Evolutionary conservation across 2,797 vertebrate species (phyloP), one percentile per base, ranked within the genome.

Genomic region (Helicolenus hilgendorfi): DNA sequence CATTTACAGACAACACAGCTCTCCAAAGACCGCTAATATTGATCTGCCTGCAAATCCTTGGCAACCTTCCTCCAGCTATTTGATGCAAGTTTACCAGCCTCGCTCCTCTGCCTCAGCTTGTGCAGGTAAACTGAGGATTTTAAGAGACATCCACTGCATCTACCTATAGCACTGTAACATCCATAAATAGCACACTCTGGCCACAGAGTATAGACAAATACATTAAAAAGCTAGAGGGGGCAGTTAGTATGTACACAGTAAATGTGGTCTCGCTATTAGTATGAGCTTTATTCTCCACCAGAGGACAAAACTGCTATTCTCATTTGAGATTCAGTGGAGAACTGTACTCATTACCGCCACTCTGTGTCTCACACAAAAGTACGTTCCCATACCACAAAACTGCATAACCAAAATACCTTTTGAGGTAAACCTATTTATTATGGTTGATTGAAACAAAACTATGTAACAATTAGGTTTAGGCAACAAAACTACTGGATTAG

Each of bases 41-140:
- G 84, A 90, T 90, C 79, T 27, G 31, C 60, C 63, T 69, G 45
- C 55, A 76, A 63, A 81, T 85, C 53, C 56, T 76, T 77, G n/a
- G 65, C 58, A 75, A 45, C 41, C 62, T 63, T 86, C 73, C 81
- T 86, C 18, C 26, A 72, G 65, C 71, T 59, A 13, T 81, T 58
- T 86, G 77, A 75, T 29, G 60, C 22, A 11, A 41, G 55, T 36
- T 2, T 22, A 36, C 11, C 68, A 63, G 56, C 24, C 33, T 73
- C 20, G 29, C 31, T 64, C 55, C 33, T 67, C 49, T n/a, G 31
- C 65, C n/a, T 78, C 27, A 20, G 26, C 67, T 78, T 71, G 20
- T 49, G 72, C 49, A 75, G 41, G 79, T 67, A 67, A 49, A 53
- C 62, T 31, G 15, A 20, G 27, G 35, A 72, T 60, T 78, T 65